Evolutionary conservation across 2,888 invertebrate species (phyloP).

Genomic region (Calliphora vomitoria): DNA sequence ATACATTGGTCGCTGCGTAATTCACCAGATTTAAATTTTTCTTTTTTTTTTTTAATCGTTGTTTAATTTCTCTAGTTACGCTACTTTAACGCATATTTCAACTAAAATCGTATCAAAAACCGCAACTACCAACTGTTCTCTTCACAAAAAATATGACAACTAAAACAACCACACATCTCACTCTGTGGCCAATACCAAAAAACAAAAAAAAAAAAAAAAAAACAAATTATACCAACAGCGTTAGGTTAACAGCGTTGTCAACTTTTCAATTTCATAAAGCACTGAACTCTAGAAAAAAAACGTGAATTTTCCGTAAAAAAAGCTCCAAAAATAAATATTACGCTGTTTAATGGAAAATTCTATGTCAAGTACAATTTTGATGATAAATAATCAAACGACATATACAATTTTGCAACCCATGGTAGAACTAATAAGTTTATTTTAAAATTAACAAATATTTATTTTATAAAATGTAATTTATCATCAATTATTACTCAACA

Average conservation of each 20-base stretch:
- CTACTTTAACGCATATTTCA: not conserved
- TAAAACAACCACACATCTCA: constrained; percentile 21
- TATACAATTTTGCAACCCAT: too few species aligned
- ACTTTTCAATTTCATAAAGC: too few species aligned
- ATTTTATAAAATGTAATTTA: too few species aligned
- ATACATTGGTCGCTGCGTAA: constrained; percentile 36
- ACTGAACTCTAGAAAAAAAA: too few species aligned
- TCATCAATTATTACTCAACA: too few species aligned
- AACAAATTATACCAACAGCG: not conserved
- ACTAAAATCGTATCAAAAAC: not conserved
- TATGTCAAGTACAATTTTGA: too few species aligned
- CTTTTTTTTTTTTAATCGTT: not conserved
- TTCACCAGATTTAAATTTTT: not conserved
- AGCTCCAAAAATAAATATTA: too few species aligned
- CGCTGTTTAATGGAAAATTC: too few species aligned
- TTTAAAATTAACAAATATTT: too few species aligned
- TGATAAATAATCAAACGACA: too few species aligned
- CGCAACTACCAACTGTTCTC: constrained; percentile 42
- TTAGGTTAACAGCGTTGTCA: not conserved
- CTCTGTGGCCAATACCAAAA: not conserved
- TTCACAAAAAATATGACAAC: constrained; percentile 40
- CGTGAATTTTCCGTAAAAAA: too few species aligned
- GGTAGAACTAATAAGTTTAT: too few species aligned
- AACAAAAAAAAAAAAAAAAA: not conserved
- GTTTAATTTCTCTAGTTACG: not conserved